These are phyloP conservation scores for Rhagoletis pomonella DNA, from an alignment of 1,140 invertebrate species.

Conservation along the genomic window DNA sequence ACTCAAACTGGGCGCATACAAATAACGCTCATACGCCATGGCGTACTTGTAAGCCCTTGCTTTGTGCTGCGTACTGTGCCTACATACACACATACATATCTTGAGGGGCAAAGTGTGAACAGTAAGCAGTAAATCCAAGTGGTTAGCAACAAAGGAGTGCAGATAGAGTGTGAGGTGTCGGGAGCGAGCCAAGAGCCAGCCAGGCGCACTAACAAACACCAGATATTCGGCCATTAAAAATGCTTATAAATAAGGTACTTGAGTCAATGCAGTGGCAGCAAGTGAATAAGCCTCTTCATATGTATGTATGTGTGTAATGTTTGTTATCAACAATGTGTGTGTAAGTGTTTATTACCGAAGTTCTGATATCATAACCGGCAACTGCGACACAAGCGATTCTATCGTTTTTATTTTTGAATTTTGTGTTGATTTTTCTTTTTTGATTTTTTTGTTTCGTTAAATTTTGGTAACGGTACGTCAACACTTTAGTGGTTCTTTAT, in stretches of 20 bases:
- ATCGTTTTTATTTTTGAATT: not conserved
- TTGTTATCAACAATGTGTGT: not conserved
- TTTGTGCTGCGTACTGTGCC: not conserved
- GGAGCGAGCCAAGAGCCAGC: not conserved
- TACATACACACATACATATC: not conserved
- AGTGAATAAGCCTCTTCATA: not conserved
- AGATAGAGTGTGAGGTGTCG: not conserved
- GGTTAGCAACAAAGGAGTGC: slow-evolving; percentile 57
- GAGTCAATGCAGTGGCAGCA: slow-evolving; percentile 24
- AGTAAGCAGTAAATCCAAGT: slow-evolving; percentile 52
- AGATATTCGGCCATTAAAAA: slow-evolving; percentile 39
- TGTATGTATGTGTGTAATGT: not conserved
- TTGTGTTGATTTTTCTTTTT: not conserved
- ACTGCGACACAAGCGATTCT: not conserved
- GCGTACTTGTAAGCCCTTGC: not conserved
- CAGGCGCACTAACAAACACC: slow-evolving; percentile 19
- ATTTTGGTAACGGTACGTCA: not conserved
- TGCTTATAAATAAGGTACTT: slow-evolving; percentile 51
- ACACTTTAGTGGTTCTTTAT: not conserved
- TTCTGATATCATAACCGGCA: slow-evolving; percentile 21
- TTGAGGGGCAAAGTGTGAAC: not conserved
- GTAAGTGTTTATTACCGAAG: slow-evolving; percentile 1
- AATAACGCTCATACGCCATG: slow-evolving; percentile 3
- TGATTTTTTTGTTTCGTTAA: not conserved
- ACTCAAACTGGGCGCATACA: slow-evolving; percentile 21